A percentile compares a stretch with the other conserved stretches of the same genome.
Evolutionary conservation across 2,888 invertebrate species (phyloP).

Genomic region (Drosophila paramelanica): DNA sequence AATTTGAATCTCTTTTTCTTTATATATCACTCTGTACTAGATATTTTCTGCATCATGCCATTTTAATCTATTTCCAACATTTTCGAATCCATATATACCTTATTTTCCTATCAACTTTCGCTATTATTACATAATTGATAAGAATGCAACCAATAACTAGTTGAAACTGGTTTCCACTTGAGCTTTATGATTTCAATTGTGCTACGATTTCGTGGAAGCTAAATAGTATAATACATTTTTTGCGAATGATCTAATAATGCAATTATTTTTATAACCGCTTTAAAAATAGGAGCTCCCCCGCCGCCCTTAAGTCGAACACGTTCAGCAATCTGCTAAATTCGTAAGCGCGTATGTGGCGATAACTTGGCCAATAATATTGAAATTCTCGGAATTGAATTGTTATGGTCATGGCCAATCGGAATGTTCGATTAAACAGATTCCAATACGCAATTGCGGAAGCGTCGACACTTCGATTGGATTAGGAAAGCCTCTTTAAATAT

Average conservation of each 20-base stretch:
- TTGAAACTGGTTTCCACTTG: slow-evolving; percentile 16
- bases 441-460: slow-evolving; percentile 55
- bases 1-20: too few relatives aligned
- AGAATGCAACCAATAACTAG: slow-evolving; percentile 18
- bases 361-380: slow-evolving; percentile 9
- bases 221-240: slow-evolving; percentile 6
- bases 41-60: not conserved
- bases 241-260: slow-evolving; percentile 28
- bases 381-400: slow-evolving; percentile 50
- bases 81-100: not conserved
- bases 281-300: not conserved
- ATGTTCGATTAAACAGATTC: slow-evolving; percentile 37
- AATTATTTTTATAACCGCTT: slow-evolving; percentile 1
- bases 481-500: slow-evolving; percentile 6
- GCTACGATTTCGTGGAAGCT: slow-evolving; percentile 24
- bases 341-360: slow-evolving; percentile 8
- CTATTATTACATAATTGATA: slow-evolving; percentile 26
- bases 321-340: slow-evolving; percentile 11
- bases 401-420: slow-evolving; percentile 53
- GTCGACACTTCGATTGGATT: slow-evolving; percentile 25
- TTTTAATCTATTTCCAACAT: not conserved
- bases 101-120: not conserved
- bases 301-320: not conserved
- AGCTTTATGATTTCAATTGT: slow-evolving; percentile 25
- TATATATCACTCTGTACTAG: not conserved